Percentiles rank a stretch among this genome's conserved stretches.
Conservation (phyloP, 1,140 invertebrate species). For the Drosophila kohkoa region DNA sequence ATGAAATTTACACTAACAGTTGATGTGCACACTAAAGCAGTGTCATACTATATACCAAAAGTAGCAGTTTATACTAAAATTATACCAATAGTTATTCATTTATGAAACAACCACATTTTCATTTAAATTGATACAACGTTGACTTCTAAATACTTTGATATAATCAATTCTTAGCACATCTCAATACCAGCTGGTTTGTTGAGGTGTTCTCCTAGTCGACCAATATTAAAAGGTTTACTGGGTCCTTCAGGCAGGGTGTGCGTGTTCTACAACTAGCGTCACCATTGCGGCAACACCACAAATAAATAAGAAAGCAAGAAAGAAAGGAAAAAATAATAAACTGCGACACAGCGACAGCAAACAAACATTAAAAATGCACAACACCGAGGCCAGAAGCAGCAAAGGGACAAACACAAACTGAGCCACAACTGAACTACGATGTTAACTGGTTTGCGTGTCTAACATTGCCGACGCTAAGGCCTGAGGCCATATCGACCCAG, state of each 20-base stretch:
- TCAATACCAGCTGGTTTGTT: not conserved
- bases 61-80: no score
- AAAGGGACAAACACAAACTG: constrained; percentile 16
- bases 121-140: no score
- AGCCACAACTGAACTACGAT: not conserved
- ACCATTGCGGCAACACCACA: constrained; percentile 44
- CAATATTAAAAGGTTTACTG: constrained; percentile 7
- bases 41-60: no score
- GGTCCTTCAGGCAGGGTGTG: constrained; percentile 47
- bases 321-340: constrained; percentile 36
- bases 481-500: constrained; percentile 45
- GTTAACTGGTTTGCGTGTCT: constrained; percentile 33
- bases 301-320: constrained; percentile 11
- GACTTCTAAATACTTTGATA: no score
- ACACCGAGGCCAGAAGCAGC: constrained; percentile 32
- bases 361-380: constrained; percentile 69
- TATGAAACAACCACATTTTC: no score
- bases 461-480: constrained; percentile 26
- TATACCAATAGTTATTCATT: no score
- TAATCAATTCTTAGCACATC: no score
- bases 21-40: no score
- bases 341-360: constrained; percentile 68
- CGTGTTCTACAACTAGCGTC: constrained; percentile 54
- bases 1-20: no score
- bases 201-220: constrained; percentile 8